Conservation (phyloP, 2,113 vertebrate genomes). For the Lepisosteus osseus region DNA sequence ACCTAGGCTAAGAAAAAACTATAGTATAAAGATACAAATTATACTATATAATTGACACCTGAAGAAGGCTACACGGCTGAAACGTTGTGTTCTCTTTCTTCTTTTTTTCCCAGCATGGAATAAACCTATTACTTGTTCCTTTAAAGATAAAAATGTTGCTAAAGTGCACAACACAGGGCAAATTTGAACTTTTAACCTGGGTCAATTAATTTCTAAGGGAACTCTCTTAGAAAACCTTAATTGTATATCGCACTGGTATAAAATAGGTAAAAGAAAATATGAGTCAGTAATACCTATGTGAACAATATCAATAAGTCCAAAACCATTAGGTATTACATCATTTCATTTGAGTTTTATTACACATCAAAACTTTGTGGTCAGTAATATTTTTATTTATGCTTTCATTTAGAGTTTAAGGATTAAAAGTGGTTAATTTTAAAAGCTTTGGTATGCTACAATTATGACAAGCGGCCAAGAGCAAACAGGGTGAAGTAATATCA, state of each 20-base stretch:
- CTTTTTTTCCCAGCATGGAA: no score
- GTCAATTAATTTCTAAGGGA: neutral
- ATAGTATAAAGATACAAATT: neutral
- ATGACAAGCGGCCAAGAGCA: neutral
- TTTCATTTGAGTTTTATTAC: no score
- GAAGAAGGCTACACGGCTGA: no score
- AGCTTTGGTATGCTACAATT: neutral
- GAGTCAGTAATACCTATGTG: neutral
- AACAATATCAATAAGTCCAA: neutral
- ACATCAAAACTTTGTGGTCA: no score
- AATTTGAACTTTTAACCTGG: no score
- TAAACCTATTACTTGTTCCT: no score
- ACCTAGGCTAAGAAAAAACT: neutral
- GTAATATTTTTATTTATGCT: neutral
- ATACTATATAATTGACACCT: no score
- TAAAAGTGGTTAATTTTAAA: slow-evolving; percentile 4
- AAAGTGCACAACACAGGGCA: neutral
- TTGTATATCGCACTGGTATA: neutral
- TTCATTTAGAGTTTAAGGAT: slow-evolving; percentile 31
- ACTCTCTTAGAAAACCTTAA: no score
- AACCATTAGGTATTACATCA: neutral
- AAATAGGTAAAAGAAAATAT: neutral
- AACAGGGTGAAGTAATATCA: neutral
- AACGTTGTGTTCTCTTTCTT: no score
- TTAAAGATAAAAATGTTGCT: neutral